phyloP scores from a whole-genome alignment of 2,113 vertebrate species.

The Canis aureus region DNA sequence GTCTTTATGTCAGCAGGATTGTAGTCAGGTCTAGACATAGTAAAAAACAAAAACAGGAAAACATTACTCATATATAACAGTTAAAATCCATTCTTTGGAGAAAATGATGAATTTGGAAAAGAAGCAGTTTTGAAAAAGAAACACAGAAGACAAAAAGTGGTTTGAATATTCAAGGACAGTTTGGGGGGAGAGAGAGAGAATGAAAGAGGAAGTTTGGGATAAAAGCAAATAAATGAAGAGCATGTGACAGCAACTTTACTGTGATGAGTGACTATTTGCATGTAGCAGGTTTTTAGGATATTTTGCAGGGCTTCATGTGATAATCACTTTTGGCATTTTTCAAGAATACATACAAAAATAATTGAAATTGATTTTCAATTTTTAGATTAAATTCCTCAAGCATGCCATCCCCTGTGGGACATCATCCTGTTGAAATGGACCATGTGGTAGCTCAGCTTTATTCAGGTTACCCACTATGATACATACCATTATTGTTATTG shows the following conservation, averaged over 20 bases:
- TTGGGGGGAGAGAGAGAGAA: not conserved
- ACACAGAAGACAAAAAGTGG: not conserved
- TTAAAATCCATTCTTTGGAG: not conserved
- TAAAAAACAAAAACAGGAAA: not conserved
- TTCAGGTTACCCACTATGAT: not conserved
- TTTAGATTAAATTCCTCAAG: not conserved
- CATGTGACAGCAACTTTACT: not conserved
- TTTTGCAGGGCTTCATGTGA: not conserved
- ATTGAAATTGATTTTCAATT: not conserved
- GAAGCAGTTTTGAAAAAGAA: not conserved
- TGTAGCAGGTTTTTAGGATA: not conserved
- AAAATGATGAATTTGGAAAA: not conserved
- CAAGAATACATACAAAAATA: conserved; percentile 1
- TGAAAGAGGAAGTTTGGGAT: not conserved
- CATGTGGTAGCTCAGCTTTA: not conserved
- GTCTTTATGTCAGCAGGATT: not conserved
- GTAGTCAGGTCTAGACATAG: not conserved
- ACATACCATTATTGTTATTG: not conserved
- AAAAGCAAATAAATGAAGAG: not conserved
- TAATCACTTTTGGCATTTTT: not conserved
- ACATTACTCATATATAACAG: not conserved
- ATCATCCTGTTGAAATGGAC: not conserved
- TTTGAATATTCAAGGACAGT: not conserved
- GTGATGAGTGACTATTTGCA: not conserved
- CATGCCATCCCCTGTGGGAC: not conserved